Percentiles rank a stretch among this genome's conserved stretches.
Conservation (phyloP, 2,797 vertebrate genomes). For the Trematomus bernacchii region DNA sequence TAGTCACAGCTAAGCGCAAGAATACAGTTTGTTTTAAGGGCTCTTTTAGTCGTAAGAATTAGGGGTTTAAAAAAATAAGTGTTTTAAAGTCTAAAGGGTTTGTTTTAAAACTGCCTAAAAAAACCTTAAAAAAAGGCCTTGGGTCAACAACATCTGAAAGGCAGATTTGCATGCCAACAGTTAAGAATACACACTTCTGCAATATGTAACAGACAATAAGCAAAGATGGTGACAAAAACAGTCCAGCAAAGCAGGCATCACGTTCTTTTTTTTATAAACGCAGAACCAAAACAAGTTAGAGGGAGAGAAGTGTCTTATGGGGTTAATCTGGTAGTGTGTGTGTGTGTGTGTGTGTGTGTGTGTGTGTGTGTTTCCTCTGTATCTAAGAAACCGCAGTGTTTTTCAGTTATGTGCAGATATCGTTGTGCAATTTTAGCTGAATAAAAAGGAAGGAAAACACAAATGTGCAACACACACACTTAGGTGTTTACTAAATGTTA, state of each 20-base stretch:
- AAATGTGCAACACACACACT: too few relatives aligned
- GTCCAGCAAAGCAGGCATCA: neutral
- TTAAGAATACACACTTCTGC: neutral
- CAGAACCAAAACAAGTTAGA: conserved; percentile 7
- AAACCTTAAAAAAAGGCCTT: neutral
- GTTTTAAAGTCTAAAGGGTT: too few relatives aligned
- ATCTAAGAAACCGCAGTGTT: conserved; percentile 57
- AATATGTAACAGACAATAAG: too few relatives aligned
- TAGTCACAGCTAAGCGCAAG: neutral
- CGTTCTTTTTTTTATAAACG: conserved; percentile 31
- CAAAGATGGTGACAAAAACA: neutral
- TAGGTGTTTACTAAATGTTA: too few relatives aligned
- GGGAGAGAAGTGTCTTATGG: neutral
- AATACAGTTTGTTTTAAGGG: neutral
- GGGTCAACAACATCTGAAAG: neutral
- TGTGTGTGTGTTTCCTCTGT: conserved; percentile 31
- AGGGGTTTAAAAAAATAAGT: too few relatives aligned
- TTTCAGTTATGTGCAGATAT: conserved; percentile 59
- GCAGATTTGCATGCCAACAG: neutral
- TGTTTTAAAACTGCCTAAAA: too few relatives aligned
- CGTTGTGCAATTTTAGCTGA: conserved; percentile 57
- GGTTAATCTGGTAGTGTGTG: neutral
- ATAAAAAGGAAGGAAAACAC: conserved; percentile 60
- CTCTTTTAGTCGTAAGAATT: neutral
- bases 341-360: neutral